Evolutionary conservation across 2,888 invertebrate genomes (phyloP).

Genomic region (Apamea anceps): DNA sequence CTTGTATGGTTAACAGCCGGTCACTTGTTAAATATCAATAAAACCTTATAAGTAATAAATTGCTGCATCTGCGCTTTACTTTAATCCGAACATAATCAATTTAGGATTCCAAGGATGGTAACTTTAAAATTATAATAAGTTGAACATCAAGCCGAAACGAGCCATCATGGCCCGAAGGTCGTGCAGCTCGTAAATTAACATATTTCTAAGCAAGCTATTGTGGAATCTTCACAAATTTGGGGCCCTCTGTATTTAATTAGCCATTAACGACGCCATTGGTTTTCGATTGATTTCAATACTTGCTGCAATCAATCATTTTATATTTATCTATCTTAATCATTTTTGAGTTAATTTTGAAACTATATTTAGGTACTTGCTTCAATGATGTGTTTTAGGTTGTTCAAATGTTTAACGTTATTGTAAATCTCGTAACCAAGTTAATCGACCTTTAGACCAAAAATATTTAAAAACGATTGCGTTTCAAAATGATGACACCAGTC

Average conservation of each 20-base stretch:
- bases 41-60: slow-evolving; percentile 50
- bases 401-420: not conserved
- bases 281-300: slow-evolving; percentile 11
- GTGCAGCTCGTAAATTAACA: slow-evolving; percentile 60
- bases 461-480: slow-evolving; percentile 10
- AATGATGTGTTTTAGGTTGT: not conserved
- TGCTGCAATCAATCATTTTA: slow-evolving; percentile 5
- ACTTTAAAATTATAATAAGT: slow-evolving; percentile 75
- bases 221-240: slow-evolving; percentile 29
- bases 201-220: slow-evolving; percentile 52
- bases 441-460: not conserved
- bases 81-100: slow-evolving; percentile 49
- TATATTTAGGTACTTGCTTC: not conserved
- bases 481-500: slow-evolving; percentile 27
- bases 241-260: slow-evolving; percentile 1
- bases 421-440: slow-evolving; percentile 5
- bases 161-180: slow-evolving; percentile 58
- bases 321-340: not conserved
- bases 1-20: slow-evolving; percentile 20
- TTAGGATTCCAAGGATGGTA: slow-evolving; percentile 75
- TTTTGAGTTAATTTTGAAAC: slow-evolving; percentile 7
- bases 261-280: not conserved
- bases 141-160: slow-evolving; percentile 53
- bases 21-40: slow-evolving; percentile 40
- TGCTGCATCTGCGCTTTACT: slow-evolving; percentile 30